Evolutionary conservation across 2,113 vertebrate species (phyloP), one percentile per base, ranked within the genome.

Genomic region (Micronycteris hirsuta): DNA sequence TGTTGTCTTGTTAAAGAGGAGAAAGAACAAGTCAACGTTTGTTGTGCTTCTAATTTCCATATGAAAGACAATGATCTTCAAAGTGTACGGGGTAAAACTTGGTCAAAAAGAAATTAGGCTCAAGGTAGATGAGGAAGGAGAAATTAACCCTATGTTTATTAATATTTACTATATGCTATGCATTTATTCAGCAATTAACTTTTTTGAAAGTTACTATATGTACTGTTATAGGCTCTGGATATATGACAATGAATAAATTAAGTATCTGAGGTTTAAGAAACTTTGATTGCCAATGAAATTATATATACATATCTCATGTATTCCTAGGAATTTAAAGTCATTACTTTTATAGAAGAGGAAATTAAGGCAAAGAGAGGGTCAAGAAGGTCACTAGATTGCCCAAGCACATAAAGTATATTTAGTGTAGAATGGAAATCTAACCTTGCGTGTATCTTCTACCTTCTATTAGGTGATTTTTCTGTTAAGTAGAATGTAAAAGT

Each of bases 21-120:
- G 24, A 93, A 86, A 82, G 7, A 85, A 63, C 20, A 94, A 86
- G 43, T 15, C 61, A 49, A 33, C 1, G 0, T 94, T 94, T 95
- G 89, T 61, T 91, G 89, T 52, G 67, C 31, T 89, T 83, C 49
- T 54, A 56, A 74, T 92, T 96, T 96, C 56, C 87, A 87, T 65
- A 71, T 70, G 80, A 95, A 93, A 95, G 91, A 41, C 74, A 86
- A 52, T 7, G 28, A 24, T 65, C 80, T 95, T 95, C 68, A 96
- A 93, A 96, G 47, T 17, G 14, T 38, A 65, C 14, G 26, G 13
- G 2, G 6, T 67, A 74, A 89, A 41, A 93, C 49, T 86, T 49
- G 24, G 17, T 49, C 85, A 88, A 88, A 71, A 95, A 89, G 19
- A 96, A 92, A 83, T 36, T 76, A 63, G 70, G 49, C n/a, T 92